Evolutionary conservation across 2,797 vertebrate species (phyloP), one percentile per base, ranked within the genome.

Genomic region (Halcyon chelicuti): DNA sequence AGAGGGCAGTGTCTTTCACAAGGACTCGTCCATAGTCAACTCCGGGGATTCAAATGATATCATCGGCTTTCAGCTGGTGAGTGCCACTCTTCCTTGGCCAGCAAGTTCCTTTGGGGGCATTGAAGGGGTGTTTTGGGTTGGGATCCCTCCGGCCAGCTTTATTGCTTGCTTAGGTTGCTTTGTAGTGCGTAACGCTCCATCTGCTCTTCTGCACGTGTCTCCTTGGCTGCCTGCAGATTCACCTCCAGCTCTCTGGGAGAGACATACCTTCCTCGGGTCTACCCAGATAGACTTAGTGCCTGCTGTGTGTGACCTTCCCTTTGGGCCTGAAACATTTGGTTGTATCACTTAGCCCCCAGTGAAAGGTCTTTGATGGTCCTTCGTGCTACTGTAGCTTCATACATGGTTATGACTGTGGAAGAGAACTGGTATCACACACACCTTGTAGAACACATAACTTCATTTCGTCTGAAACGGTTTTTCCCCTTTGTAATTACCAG

Each of bases 41-140:
- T 77, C 96, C 0, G 97, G 97, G 0, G 91, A 93, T 40, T 98
- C 98, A 12, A 97, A 97, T 20, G 96, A 98, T 72, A 81, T 98
- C 49, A 98, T 98, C 10, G 98, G 98, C 66, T 98, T 98, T 73
- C 98, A 97, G 19, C 76, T 98, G 98, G 98, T 98, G 74, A 98
- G 98, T 93, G 35, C 23, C 49, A 3, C 29, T 17, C 40, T 39
- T 33, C 52, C 72, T 33, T 40, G 46, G 66, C 60, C 65, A 61
- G 71, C 37, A 10, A 29, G 67, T 65, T 82, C 65, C 67, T 33
- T 18, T 33, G 14, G 75, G 86, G 91, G 75, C 55, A 40, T 2
- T 1, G 0, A 57, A 40, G 57, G 78, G 78, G 35, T 63, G 4
- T 22, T 33, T 39, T 21, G 85, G 92, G 49, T 63, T 20, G 3